These are phyloP conservation scores for Itoplectis maculator DNA, from an alignment of 2,888 invertebrate genomes.

Conservation along the genomic window DNA sequence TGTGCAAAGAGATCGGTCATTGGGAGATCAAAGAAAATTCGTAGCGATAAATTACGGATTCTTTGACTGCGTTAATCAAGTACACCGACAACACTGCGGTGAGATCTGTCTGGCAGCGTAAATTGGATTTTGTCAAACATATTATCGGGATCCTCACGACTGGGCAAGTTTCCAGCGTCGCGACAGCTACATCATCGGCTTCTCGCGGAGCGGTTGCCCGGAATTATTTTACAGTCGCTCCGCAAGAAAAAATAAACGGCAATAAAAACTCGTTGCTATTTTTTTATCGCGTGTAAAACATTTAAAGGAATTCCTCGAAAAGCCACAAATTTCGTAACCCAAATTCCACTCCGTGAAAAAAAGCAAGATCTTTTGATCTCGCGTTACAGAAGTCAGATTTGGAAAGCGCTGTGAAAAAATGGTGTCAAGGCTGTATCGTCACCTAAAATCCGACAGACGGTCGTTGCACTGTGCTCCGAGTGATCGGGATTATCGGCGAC, in stretches of 20 bases:
- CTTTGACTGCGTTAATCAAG: not conserved
- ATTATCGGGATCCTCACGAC: not conserved
- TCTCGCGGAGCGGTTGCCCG: not conserved
- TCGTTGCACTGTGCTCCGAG: slow-evolving; percentile 78
- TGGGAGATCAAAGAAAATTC: not conserved
- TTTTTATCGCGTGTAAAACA: slow-evolving; percentile 3
- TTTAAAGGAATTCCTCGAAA: not conserved
- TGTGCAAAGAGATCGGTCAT: too few species aligned
- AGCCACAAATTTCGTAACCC: not conserved
- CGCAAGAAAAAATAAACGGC: not conserved
- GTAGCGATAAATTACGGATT: not conserved
- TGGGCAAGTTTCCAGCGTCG: not conserved
- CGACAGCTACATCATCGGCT: not conserved
- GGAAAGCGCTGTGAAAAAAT: too few species aligned
- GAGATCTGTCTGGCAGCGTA: not conserved
- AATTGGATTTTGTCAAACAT: not conserved
- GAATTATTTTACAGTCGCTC: not conserved
- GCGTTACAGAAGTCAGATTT: too few species aligned
- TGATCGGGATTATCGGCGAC: not conserved
- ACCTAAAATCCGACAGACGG: slow-evolving; percentile 86
- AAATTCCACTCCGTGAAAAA: not conserved
- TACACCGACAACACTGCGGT: not conserved
- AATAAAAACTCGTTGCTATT: not conserved
- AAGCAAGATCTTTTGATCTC: too few species aligned
- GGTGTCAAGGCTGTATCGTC: slow-evolving; percentile 71